These are phyloP conservation scores for Rhogogaster chlorosoma DNA, from an alignment of 2,888 invertebrate species.

Conservation along the genomic window DNA sequence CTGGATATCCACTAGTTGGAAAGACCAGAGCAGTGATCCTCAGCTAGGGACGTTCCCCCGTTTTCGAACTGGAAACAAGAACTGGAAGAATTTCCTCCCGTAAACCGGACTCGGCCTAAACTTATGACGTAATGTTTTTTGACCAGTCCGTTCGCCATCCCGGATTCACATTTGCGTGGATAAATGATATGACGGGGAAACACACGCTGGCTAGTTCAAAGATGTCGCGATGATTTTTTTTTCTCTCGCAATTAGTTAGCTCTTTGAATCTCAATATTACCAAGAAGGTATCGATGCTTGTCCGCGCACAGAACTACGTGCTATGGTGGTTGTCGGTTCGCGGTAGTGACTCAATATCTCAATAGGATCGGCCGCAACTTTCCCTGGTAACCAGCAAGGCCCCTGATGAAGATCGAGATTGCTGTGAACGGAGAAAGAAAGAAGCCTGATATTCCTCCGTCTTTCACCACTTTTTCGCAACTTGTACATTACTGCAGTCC, in stretches of 20 bases:
- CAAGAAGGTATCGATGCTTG: neutral
- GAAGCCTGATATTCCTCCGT: neutral
- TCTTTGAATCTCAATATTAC: neutral
- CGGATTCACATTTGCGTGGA: neutral
- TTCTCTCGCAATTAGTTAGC: neutral
- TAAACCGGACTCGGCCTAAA: neutral
- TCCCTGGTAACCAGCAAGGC: conserved; percentile 22
- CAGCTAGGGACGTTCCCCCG: neutral
- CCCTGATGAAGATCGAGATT: conserved; percentile 36
- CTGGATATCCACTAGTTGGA: conserved; percentile 12
- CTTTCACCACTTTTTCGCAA: conserved; percentile 40
- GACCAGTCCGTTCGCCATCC: neutral
- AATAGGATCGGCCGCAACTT: conserved; percentile 33
- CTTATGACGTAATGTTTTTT: conserved; percentile 3
- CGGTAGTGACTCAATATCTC: conserved; percentile 36
- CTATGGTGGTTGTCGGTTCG: neutral
- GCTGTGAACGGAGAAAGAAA: conserved; percentile 12
- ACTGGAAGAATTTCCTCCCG: neutral
- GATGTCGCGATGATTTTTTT: neutral
- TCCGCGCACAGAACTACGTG: neutral
- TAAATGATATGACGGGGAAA: neutral
- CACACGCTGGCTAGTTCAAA: neutral
- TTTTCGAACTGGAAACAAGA: neutral
- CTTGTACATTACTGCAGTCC: neutral
- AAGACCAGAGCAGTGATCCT: neutral